These are phyloP conservation scores for Drosophila cognata DNA, from an alignment of 2,888 invertebrate species.

Conservation along the genomic window DNA sequence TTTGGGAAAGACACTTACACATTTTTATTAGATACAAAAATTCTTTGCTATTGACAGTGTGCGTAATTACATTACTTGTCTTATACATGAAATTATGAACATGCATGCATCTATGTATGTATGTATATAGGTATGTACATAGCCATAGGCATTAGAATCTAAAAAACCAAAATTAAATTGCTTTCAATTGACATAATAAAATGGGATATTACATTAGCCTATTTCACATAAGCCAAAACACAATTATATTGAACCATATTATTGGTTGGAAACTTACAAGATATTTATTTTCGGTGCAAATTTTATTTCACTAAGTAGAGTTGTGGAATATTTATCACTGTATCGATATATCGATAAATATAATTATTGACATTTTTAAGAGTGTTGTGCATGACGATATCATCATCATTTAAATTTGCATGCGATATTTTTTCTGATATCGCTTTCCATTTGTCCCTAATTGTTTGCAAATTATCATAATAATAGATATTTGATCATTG, in stretches of 20 bases:
- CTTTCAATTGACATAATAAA: neutral
- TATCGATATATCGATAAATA: conserved; percentile 3
- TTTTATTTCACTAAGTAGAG: conserved; percentile 24
- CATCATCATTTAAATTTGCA: no score
- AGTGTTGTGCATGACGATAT: conserved; percentile 3
- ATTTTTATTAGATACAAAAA: neutral
- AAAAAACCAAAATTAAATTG: neutral
- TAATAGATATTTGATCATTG: neutral
- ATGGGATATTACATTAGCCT: neutral
- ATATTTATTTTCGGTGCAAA: conserved; percentile 23
- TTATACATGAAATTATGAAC: conserved; percentile 6
- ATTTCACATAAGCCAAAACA: neutral
- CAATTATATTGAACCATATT: neutral
- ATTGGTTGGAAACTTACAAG: conserved; percentile 17
- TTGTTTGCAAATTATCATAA: neutral
- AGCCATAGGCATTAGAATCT: conserved; percentile 2
- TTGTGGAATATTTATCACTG: conserved; percentile 8
- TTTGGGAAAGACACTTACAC: neutral
- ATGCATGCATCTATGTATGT: conserved; percentile 13
- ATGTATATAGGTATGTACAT: conserved; percentile 18
- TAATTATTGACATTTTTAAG: neutral
- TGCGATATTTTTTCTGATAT: neutral
- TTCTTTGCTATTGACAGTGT: neutral
- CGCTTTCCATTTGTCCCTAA: neutral
- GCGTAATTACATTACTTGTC: neutral